Evolutionary conservation across 2,797 vertebrate genomes (phyloP).

Genomic region (Tadarida brasiliensis): DNA sequence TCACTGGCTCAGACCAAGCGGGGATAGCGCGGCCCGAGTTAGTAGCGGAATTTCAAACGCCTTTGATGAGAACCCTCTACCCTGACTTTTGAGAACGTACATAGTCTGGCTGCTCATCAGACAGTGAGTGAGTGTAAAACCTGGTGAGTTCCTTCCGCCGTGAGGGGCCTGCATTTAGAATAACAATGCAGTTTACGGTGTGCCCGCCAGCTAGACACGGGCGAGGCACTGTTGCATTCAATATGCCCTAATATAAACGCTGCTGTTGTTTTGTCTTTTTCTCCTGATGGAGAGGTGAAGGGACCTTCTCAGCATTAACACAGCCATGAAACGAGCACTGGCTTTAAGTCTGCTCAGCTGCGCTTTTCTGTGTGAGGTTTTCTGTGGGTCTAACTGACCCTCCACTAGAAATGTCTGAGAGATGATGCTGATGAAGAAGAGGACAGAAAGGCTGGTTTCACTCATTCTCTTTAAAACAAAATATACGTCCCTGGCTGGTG

Average conservation of each 20-base stretch:
- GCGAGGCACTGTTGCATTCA: background rate
- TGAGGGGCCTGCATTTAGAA: background rate
- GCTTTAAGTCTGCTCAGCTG: background rate
- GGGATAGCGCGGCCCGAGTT: background rate
- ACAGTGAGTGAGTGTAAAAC: background rate
- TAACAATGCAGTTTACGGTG: background rate
- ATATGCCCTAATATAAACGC: background rate
- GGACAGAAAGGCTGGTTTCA: background rate
- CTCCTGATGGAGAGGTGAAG: background rate
- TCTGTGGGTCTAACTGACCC: background rate
- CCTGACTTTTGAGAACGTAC: background rate
- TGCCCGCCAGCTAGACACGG: background rate
- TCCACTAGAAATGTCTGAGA: background rate
- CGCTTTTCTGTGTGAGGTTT: background rate
- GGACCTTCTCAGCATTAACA: background rate
- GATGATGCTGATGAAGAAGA: background rate
- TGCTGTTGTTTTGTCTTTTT: background rate
- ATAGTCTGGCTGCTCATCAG: background rate
- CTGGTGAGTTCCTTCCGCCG: background rate
- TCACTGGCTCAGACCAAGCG: background rate
- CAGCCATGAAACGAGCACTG: too few species aligned
- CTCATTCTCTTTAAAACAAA: background rate
- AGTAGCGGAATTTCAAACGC: background rate
- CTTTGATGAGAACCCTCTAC: background rate
- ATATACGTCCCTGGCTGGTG: too few species aligned